Evolutionary conservation across 2,113 vertebrate genomes (phyloP).

Genomic region (Phylloscopus trochilus): DNA sequence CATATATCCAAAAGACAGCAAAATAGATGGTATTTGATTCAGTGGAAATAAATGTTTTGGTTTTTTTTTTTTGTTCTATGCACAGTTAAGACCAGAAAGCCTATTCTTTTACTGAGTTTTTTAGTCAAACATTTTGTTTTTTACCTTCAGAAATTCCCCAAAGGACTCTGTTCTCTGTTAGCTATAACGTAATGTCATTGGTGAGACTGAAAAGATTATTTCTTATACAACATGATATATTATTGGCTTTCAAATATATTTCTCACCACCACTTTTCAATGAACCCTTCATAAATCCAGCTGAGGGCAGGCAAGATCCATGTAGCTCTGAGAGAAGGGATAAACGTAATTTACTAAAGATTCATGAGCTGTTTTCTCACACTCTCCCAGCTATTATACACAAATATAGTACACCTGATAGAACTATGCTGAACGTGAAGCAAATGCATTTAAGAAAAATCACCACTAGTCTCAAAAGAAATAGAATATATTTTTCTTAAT

Average conservation of each 20-base stretch:
- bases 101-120: neutral
- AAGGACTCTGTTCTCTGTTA: neutral
- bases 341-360: constrained; percentile 13
- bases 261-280: neutral
- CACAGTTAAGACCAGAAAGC: neutral
- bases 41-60: neutral
- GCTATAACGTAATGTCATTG: neutral
- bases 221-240: neutral
- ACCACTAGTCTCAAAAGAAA: constrained; percentile 16
- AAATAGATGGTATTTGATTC: neutral
- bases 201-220: neutral
- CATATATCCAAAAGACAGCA: neutral
- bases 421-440: neutral
- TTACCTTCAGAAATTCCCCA: neutral
- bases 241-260: neutral
- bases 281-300: constrained; percentile 58
- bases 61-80: neutral
- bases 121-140: neutral
- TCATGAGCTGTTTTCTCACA: constrained; percentile 26
- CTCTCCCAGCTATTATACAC: neutral
- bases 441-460: neutral
- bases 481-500: neutral
- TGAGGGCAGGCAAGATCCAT: constrained; percentile 70
- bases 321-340: neutral
- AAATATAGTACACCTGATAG: neutral